Evolutionary conservation across 2,888 invertebrate genomes (phyloP).

Genomic region (Xanthorhoe designata): DNA sequence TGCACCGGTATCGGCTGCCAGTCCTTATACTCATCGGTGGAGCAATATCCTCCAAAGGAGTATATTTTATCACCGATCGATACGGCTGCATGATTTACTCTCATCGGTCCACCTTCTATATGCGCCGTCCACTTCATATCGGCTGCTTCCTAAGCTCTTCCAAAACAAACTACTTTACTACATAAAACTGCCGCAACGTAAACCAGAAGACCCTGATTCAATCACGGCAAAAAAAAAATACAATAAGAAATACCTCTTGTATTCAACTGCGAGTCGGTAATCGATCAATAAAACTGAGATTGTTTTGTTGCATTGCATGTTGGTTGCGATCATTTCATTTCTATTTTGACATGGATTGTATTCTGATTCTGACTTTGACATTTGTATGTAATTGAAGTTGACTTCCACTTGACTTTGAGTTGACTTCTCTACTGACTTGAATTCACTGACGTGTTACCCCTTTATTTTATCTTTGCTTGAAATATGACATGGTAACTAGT

Average conservation of each 20-base stretch:
- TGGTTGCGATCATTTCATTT: no score
- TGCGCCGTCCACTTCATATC: constrained; percentile 93
- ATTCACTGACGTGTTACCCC: no score
- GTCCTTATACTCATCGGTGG: constrained; percentile 91
- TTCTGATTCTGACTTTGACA: no score
- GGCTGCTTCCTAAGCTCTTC: constrained; percentile 12
- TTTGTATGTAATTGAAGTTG: no score
- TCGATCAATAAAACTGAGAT: neutral
- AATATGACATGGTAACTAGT: no score
- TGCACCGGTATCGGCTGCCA: constrained; percentile 94
- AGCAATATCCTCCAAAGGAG: constrained; percentile 97
- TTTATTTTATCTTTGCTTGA: no score
- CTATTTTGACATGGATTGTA: no score
- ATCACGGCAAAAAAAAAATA: neutral
- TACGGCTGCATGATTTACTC: constrained; percentile 97
- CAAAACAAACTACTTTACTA: neutral
- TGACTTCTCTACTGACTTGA: no score
- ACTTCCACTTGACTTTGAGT: no score
- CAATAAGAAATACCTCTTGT: neutral
- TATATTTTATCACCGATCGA: constrained; percentile 92
- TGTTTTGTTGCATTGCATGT: neutral
- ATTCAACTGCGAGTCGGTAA: neutral
- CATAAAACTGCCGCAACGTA: neutral
- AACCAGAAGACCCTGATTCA: neutral
- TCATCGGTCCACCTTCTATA: constrained; percentile 95